Percentiles rank a stretch among this genome's conserved stretches.
These are phyloP conservation scores for Ditula angustiorana DNA, from an alignment of 2,888 invertebrate genomes.

Conservation along the genomic window DNA sequence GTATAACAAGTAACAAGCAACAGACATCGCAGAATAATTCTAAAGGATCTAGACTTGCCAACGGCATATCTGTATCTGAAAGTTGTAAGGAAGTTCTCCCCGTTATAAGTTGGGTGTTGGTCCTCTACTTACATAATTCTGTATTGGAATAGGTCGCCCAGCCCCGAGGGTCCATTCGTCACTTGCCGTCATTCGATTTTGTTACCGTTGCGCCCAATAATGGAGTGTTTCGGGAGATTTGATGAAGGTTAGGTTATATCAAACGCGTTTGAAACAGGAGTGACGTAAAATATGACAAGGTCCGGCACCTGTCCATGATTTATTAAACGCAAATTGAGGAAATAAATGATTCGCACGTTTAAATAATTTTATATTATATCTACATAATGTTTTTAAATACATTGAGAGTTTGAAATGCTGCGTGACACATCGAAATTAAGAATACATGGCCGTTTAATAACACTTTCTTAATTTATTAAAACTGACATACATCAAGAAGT, in stretches of 20 bases:
- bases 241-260: conserved; percentile 26
- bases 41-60: neutral
- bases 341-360: neutral
- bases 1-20: conserved; percentile 1
- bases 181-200: conserved; percentile 24
- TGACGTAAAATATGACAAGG: conserved; percentile 14
- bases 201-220: conserved; percentile 20
- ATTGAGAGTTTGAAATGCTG: too few relatives aligned
- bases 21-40: neutral
- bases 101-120: conserved; percentile 13
- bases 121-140: conserved; percentile 14
- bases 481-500: too few relatives aligned
- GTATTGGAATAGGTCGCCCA: neutral
- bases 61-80: neutral
- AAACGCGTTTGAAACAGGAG: conserved; percentile 11
- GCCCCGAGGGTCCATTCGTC: conserved; percentile 20
- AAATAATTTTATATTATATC: neutral
- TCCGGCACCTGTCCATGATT: conserved; percentile 21
- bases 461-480: too few relatives aligned
- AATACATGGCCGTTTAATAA: too few relatives aligned
- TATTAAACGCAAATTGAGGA: conserved; percentile 13
- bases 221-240: conserved; percentile 26
- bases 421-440: too few relatives aligned
- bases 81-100: conserved; percentile 1
- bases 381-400: neutral